phyloP scores from a whole-genome alignment of 1,140 invertebrate genomes.

The Drosophila ananassae region DNA sequence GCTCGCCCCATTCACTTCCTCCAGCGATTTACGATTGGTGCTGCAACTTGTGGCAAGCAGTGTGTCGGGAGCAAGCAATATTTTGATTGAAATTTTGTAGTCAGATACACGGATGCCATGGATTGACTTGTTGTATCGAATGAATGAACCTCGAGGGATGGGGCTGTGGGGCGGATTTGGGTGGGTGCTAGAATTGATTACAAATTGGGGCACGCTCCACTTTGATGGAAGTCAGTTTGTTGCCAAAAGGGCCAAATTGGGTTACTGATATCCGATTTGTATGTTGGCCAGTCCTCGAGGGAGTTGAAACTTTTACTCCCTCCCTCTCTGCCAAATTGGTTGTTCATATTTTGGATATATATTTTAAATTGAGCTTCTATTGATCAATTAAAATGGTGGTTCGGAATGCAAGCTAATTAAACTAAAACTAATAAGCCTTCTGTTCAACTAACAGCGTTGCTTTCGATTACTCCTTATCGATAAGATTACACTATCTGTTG shows the following conservation, averaged over 20 bases:
- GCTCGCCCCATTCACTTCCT: slow-evolving; percentile 7
- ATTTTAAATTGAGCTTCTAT: too few species aligned
- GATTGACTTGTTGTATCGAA: slow-evolving; percentile 27
- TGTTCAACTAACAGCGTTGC: too few species aligned
- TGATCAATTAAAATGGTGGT: too few species aligned
- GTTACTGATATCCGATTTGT: slow-evolving; percentile 31
- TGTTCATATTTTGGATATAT: background rate
- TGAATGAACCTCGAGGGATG: background rate
- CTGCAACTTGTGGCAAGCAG: slow-evolving; percentile 42
- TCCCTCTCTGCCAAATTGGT: background rate
- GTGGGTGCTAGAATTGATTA: slow-evolving; percentile 32
- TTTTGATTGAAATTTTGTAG: slow-evolving; percentile 53
- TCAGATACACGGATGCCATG: slow-evolving; percentile 34
- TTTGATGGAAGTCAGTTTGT: slow-evolving; percentile 21
- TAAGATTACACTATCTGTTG: too few species aligned
- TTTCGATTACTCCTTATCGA: too few species aligned
- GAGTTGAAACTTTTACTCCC: background rate
- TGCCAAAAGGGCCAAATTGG: slow-evolving; percentile 31
- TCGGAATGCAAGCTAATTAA: too few species aligned
- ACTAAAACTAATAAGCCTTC: too few species aligned
- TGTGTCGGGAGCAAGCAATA: slow-evolving; percentile 28
- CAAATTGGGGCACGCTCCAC: slow-evolving; percentile 49
- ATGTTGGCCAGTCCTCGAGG: background rate
- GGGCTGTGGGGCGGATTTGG: slow-evolving; percentile 1
- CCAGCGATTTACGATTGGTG: slow-evolving; percentile 32